Evolutionary conservation across 2,113 vertebrate species (phyloP).

Genomic region (Atlantisia rogersi): DNA sequence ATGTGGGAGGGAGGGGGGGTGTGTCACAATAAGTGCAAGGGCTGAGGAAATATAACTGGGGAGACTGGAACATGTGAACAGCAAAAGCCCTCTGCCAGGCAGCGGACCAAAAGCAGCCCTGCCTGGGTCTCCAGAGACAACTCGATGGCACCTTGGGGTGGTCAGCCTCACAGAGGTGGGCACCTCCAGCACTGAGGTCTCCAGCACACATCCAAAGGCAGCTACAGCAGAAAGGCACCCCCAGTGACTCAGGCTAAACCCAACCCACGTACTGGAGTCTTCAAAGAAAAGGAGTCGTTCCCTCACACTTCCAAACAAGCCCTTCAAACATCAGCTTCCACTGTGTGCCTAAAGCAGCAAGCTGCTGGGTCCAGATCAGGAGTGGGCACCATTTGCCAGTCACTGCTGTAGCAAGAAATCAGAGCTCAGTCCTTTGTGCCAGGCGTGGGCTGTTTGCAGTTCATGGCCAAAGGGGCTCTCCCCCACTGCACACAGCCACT

Average conservation of each 20-base stretch:
- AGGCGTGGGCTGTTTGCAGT: not conserved
- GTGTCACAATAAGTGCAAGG: not conserved
- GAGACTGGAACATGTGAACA: not conserved
- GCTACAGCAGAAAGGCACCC: not conserved
- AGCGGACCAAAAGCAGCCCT: not conserved
- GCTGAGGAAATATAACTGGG: not conserved
- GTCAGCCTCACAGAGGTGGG: not conserved
- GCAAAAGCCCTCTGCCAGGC: not conserved
- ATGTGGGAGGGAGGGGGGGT: too few relatives aligned
- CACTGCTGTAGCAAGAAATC: not conserved
- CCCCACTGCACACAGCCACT: fast-evolving
- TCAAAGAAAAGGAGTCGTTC: not conserved
- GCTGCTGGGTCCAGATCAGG: fast-evolving
- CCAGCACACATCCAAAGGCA: fast-evolving
- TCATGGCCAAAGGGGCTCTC: not conserved
- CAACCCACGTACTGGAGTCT: too few relatives aligned
- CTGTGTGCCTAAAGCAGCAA: not conserved
- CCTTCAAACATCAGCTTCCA: not conserved
- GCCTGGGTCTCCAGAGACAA: not conserved
- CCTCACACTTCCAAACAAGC: not conserved
- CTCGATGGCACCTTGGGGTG: not conserved
- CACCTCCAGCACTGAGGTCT: not conserved
- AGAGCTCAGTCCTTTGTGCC: not conserved
- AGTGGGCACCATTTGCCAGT: fast-evolving
- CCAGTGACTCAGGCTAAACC: not conserved